Evolutionary conservation across 2,888 invertebrate species (phyloP), one percentile per base, ranked within the genome.

Genomic region (Lasioglossum lativentre): DNA sequence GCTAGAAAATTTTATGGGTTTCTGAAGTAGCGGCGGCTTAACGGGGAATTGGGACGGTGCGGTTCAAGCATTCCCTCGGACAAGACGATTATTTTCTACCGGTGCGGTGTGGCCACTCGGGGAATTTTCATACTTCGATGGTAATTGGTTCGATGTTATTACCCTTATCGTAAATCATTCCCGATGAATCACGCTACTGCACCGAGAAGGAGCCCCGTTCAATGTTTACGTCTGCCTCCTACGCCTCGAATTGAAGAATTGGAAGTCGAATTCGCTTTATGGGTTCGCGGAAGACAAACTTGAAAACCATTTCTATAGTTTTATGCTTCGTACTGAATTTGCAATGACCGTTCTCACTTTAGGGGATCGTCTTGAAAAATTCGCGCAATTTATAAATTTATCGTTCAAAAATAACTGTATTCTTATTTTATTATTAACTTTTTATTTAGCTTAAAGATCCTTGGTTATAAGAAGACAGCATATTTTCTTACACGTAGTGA

Each of bases 1-100:
- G n/a, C 12, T 66, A 45, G 75, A 75, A 71, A 72, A 68, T 72
- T 89, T 88, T 82, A 83, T 76, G 75, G 72, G 75, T 83, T 78
- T 75, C 59, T 56, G 75, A 82, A 82, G 87, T 77, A 30, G 34
- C 73, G 27, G 47, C 73, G 27, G 47, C 73, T 73, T 52, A 52
- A 73, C 47, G 47, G 47, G 10, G 47, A 52, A 73, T 73, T 52
- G 73, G 73, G 45, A 73, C 73, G 34, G 23, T 4, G 42, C 0
- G 47, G 34, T 52, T 52, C 5, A 5, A 34, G 34, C 73, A 47
- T 52, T 45, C n/a, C 2, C 40, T 38, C 40, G 70, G 70, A 70
- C 40, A n/a, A n/a, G n/a, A 70, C 70, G 70, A 23, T 40, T 40
- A n/a, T 40, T 38, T 38, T 70, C 40, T 23, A n/a, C 14, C 38